Evolutionary conservation across 2,797 vertebrate genomes (phyloP).

Genomic region (Peromyscus aztecus): DNA sequence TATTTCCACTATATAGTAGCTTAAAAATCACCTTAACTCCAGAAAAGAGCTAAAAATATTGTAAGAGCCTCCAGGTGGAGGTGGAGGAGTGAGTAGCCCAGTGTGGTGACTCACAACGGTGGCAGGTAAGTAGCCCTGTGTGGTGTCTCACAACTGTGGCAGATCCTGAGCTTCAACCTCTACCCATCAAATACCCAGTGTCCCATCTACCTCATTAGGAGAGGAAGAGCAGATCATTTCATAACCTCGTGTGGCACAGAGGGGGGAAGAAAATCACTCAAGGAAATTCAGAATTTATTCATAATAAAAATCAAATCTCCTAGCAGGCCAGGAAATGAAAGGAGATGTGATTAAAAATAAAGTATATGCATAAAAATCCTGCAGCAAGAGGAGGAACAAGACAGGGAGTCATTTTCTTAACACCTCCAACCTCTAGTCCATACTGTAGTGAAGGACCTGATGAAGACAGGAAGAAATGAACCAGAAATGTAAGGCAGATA

Average conservation of each 20-base stretch:
- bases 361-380: constrained; percentile 3
- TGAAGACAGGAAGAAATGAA: constrained; percentile 27
- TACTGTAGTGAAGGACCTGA: not conserved
- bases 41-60: not conserved
- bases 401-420: not conserved
- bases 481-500: not conserved
- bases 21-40: constrained; percentile 25
- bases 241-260: not conserved
- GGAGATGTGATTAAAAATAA: constrained; percentile 52
- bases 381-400: not conserved
- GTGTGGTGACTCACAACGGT: not conserved
- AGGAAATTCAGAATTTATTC: constrained; percentile 33
- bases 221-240: constrained; percentile 43
- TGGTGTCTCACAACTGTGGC: not conserved
- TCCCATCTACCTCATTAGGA: not conserved
- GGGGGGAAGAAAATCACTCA: not conserved
- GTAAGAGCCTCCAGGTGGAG: not conserved
- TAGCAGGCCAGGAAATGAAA: constrained; percentile 19
- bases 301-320: constrained; percentile 51
- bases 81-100: not conserved
- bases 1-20: not conserved
- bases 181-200: no score
- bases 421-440: not conserved
- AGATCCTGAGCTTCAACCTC: not conserved
- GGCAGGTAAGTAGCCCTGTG: no score